Evolutionary conservation across 1,140 invertebrate genomes (phyloP).

Genomic region (Melipona quadrifasciata): DNA sequence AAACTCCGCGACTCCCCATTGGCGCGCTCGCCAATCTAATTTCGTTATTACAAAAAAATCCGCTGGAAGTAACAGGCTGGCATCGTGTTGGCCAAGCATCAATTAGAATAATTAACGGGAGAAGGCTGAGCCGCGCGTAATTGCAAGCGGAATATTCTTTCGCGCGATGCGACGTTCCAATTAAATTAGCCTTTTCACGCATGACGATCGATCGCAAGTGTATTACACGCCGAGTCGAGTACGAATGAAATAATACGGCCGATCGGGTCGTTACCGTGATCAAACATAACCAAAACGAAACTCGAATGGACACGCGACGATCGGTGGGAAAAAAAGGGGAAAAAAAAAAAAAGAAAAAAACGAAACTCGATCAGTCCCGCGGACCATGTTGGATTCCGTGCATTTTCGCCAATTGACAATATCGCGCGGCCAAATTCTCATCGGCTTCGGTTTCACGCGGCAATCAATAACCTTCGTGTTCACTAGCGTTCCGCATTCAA

Average conservation of each 20-base stretch:
- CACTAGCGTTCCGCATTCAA: constrained; percentile 18
- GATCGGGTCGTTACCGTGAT: background rate
- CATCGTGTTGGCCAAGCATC: background rate
- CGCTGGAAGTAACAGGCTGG: background rate
- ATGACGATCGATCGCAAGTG: background rate
- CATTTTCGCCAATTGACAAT: constrained; percentile 31
- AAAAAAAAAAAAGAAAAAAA: too few species aligned
- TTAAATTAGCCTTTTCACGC: constrained; percentile 17
- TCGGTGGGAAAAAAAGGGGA: background rate
- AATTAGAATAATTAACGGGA: background rate
- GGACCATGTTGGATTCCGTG: background rate
- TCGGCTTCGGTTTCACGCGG: constrained; percentile 6
- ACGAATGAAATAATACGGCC: constrained; percentile 8
- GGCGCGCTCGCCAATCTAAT: background rate
- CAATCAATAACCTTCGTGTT: constrained; percentile 31
- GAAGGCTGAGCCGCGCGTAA: background rate
- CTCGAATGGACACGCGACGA: background rate
- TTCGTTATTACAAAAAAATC: background rate
- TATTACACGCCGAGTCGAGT: background rate
- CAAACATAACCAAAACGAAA: constrained; percentile 27
- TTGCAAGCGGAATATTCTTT: background rate
- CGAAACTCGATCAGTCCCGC: background rate
- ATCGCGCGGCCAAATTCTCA: constrained; percentile 3
- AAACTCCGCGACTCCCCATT: rapidly evolving
- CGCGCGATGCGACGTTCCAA: background rate